Conservation (phyloP, 2,888 invertebrate species). For the Smittia aterrima region DNA sequence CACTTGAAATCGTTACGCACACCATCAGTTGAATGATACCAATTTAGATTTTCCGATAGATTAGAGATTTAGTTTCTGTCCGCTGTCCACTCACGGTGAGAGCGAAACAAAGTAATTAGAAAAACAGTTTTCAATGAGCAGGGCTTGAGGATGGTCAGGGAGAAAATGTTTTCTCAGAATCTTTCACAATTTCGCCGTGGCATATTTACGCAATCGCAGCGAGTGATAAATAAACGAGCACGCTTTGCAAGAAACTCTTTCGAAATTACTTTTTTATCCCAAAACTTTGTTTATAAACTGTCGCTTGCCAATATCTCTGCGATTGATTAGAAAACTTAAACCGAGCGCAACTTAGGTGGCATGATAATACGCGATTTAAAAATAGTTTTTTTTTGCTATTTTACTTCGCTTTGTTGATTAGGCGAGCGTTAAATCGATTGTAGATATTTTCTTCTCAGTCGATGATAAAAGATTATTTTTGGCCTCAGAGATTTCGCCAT, state of each 20-base stretch:
- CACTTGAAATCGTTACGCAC: conserved; percentile 14
- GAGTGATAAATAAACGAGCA: conserved; percentile 31
- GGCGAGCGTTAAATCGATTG: too few relatives aligned
- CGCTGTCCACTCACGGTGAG: not conserved
- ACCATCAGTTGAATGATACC: conserved; percentile 31
- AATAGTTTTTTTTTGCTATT: not conserved
- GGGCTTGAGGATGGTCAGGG: conserved; percentile 35
- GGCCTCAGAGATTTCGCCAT: not conserved
- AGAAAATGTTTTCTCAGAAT: conserved; percentile 27
- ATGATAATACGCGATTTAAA: not conserved
- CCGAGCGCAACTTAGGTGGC: not conserved
- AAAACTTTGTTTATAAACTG: not conserved
- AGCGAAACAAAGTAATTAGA: conserved; percentile 28
- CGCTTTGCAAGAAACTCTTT: not conserved
- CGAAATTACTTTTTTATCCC: not conserved
- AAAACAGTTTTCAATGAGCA: not conserved
- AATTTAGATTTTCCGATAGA: conserved; percentile 33
- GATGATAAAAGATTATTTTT: conserved; percentile 24
- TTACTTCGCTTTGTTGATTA: not conserved
- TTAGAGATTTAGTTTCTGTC: not conserved
- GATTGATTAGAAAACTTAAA: not conserved
- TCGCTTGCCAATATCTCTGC: not conserved
- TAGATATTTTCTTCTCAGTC: not conserved
- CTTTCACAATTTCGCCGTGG: not conserved
- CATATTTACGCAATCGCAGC: conserved; percentile 30